Conservation (phyloP, 2,797 vertebrate genomes). For the Lutjanus argentimaculatus region DNA sequence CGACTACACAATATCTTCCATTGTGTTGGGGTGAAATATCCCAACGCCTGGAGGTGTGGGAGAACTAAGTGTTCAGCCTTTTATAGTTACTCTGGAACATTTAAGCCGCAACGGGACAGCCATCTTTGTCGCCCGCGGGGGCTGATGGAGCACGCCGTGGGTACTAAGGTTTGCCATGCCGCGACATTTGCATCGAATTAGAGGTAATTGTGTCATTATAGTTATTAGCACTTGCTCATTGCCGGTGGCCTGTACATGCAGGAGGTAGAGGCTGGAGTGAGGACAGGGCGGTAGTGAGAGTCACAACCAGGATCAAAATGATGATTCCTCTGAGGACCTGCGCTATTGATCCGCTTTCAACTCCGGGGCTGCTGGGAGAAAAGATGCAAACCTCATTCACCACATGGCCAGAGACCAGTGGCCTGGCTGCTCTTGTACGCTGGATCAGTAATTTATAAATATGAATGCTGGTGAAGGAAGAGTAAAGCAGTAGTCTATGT, state of each 20-base stretch:
- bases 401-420: neutral
- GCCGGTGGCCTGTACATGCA: neutral
- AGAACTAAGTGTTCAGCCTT: slow-evolving; percentile 13
- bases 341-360: slow-evolving; percentile 39
- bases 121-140: slow-evolving; percentile 4
- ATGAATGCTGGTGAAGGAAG: neutral
- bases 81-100: slow-evolving; percentile 39
- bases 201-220: slow-evolving; percentile 50
- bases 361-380: slow-evolving; percentile 4
- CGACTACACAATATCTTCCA: slow-evolving; percentile 54
- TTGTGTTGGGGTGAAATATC: slow-evolving; percentile 64
- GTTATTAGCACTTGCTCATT: slow-evolving; percentile 30
- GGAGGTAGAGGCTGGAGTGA: slow-evolving; percentile 11
- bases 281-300: slow-evolving; percentile 27
- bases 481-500: too few relatives aligned
- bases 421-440: neutral
- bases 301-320: slow-evolving; percentile 38
- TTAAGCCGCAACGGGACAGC: slow-evolving; percentile 1
- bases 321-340: slow-evolving; percentile 36
- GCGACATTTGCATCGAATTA: slow-evolving; percentile 52
- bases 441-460: slow-evolving; percentile 15
- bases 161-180: neutral
- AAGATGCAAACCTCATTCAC: slow-evolving; percentile 12
- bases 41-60: slow-evolving; percentile 38
- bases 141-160: slow-evolving; percentile 14